These are phyloP conservation scores for Actinostola sp. DNA, from an alignment of 92 coral and sea anemone genomes.

Conservation along the genomic window DNA sequence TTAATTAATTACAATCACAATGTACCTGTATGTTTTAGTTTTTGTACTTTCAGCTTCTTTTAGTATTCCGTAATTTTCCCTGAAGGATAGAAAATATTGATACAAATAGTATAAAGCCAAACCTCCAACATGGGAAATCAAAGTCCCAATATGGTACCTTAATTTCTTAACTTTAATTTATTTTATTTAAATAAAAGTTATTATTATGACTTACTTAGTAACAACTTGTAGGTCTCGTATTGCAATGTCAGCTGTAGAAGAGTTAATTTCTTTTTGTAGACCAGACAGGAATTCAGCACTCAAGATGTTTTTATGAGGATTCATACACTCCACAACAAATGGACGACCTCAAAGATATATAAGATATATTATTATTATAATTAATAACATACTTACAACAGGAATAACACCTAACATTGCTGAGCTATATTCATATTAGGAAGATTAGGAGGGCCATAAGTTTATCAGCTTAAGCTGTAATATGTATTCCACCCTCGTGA, in stretches of 20 bases:
- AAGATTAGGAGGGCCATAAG: background rate
- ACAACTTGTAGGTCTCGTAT: slow-evolving; percentile 85
- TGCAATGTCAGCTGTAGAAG: slow-evolving; percentile 64
- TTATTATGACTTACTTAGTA: slow-evolving; percentile 58
- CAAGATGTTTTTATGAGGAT: slow-evolving; percentile 72
- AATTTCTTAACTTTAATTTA: too few relatives aligned
- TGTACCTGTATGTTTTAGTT: slow-evolving; percentile 92
- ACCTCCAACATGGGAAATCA: background rate
- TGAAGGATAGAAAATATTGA: slow-evolving; percentile 11
- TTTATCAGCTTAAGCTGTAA: background rate
- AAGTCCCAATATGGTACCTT: background rate
- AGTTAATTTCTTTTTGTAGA: slow-evolving; percentile 74
- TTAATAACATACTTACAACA: background rate
- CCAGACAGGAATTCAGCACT: slow-evolving; percentile 51
- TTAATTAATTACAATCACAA: background rate
- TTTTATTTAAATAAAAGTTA: too few relatives aligned
- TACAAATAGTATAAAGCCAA: background rate
- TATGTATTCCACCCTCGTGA: too few relatives aligned
- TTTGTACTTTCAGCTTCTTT: slow-evolving; percentile 93
- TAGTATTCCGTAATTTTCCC: slow-evolving; percentile 73
- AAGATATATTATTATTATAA: background rate
- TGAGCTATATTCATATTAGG: too few relatives aligned
- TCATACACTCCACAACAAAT: slow-evolving; percentile 84
- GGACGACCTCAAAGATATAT: slow-evolving; percentile 81
- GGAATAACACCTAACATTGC: too few relatives aligned